Percentiles rank a stretch among this genome's conserved stretches.
Conservation (phyloP, 2,888 invertebrate genomes). For the Caradrina kadenii region DNA sequence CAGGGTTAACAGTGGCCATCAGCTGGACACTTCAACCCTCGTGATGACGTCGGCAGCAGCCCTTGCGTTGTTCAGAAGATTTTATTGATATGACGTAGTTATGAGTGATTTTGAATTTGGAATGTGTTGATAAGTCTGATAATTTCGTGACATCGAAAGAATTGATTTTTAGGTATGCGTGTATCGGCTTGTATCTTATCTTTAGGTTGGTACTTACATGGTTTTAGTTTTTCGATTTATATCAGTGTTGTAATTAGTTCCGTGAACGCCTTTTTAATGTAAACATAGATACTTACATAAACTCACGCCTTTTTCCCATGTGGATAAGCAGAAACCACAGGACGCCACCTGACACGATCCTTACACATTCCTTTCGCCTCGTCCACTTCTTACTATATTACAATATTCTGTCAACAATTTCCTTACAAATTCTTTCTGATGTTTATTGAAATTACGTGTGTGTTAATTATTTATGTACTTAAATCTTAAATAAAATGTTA, state of each 20-base stretch:
- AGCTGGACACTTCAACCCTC: constrained; percentile 74
- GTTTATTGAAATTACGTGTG: background rate
- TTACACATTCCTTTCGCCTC: no score
- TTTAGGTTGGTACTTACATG: background rate
- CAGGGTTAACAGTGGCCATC: constrained; percentile 73
- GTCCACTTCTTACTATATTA: no score
- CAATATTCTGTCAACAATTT: background rate
- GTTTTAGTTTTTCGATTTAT: background rate
- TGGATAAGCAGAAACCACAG: no score
- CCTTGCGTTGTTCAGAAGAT: constrained; percentile 75
- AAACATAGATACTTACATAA: no score
- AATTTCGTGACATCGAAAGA: constrained; percentile 21
- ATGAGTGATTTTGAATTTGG: constrained; percentile 9
- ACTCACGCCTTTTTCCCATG: no score
- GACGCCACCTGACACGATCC: no score
- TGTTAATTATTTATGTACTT: constrained; percentile 1
- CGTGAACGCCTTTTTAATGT: background rate
- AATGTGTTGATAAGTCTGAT: constrained; percentile 16
- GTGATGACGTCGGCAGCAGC: constrained; percentile 79
- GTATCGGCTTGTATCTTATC: background rate
- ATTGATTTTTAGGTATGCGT: background rate
- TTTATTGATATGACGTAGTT: constrained; percentile 66
- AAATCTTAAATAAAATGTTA: background rate
- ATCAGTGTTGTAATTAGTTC: background rate
- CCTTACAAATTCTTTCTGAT: background rate